Evolutionary conservation across 2,113 vertebrate genomes (phyloP).

Genomic region (Phasianus colchicus): DNA sequence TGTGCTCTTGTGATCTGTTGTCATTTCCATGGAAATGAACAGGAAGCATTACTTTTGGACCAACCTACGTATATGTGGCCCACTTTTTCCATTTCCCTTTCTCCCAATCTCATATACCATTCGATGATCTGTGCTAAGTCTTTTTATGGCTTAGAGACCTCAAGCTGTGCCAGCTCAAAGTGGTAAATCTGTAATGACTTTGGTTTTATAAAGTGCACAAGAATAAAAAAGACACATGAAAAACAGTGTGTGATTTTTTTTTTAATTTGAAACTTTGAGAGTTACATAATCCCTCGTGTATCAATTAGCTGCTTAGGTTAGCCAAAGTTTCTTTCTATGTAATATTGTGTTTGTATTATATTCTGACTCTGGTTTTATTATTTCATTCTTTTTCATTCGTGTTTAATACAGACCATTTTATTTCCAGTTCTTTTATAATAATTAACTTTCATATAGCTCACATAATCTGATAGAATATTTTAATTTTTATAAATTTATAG

Average conservation of each 20-base stretch:
- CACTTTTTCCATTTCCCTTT: neutral
- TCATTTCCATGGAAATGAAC: too few species aligned
- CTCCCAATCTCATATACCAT: neutral
- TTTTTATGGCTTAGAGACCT: slow-evolving; percentile 49
- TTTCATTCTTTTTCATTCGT: neutral
- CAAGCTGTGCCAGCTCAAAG: slow-evolving; percentile 57
- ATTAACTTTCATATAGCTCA: neutral
- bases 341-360: neutral
- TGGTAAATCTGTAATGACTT: slow-evolving; percentile 31
- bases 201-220: slow-evolving; percentile 30
- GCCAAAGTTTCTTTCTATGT: neutral
- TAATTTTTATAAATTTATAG: neutral
- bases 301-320: slow-evolving; percentile 49
- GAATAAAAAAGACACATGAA: slow-evolving; percentile 13
- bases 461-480: neutral
- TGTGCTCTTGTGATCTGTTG: too few species aligned
- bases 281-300: slow-evolving; percentile 41
- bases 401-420: neutral
- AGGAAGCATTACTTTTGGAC: too few species aligned
- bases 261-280: slow-evolving; percentile 36
- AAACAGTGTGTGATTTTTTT: slow-evolving; percentile 36
- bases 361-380: neutral
- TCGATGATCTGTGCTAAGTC: slow-evolving; percentile 13
- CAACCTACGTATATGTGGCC: too few species aligned
- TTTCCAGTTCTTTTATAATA: neutral